phyloP scores from a whole-genome alignment of 2,113 vertebrate species.

The Lagenorhynchus albirostris region DNA sequence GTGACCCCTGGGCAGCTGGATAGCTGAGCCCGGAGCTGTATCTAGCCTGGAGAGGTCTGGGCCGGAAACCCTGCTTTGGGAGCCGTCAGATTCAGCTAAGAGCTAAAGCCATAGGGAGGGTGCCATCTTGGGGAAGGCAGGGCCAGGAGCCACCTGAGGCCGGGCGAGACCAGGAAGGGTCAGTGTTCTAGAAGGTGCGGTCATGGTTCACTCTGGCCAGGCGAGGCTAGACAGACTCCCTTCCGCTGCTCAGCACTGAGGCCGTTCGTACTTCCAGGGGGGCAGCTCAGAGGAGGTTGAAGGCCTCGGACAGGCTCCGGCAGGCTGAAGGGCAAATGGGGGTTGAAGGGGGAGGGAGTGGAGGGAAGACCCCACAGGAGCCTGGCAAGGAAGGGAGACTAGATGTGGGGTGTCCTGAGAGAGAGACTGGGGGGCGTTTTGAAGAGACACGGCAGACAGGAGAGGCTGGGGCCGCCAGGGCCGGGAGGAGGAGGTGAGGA shows the following conservation, averaged over 20 bases:
- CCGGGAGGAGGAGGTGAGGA: background rate
- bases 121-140: background rate
- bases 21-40: background rate
- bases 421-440: background rate
- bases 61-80: background rate
- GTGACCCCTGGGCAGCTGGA: background rate
- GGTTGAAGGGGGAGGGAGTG: no score
- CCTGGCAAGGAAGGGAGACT: background rate
- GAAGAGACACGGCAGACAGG: background rate
- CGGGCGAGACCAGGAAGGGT: background rate
- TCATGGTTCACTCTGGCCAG: background rate
- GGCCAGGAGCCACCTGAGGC: background rate
- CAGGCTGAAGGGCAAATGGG: background rate
- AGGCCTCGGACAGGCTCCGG: background rate
- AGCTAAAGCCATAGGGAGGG: background rate
- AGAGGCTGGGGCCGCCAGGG: background rate
- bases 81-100: background rate
- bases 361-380: background rate
- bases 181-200: background rate
- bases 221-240: background rate
- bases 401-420: background rate
- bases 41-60: background rate
- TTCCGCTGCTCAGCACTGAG: background rate
- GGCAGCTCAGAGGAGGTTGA: background rate
- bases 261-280: no score